Conservation (phyloP, 1,140 invertebrate genomes). For the Xylocopa sonorina region DNA sequence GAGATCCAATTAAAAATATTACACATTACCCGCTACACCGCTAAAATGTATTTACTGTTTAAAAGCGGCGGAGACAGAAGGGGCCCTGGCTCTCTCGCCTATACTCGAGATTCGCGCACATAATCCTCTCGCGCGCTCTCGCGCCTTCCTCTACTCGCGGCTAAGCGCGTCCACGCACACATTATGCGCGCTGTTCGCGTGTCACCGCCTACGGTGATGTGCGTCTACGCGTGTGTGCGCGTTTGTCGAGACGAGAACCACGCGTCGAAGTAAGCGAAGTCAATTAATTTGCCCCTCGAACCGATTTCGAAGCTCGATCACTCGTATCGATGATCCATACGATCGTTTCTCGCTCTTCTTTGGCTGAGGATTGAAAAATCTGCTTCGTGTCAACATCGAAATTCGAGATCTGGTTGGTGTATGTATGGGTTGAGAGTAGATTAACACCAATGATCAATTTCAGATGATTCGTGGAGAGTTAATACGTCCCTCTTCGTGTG, state of each 20-base stretch:
- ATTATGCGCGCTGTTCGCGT: constrained; percentile 25
- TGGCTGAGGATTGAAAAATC: too few relatives aligned
- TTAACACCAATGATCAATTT: not conserved
- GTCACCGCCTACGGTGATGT: constrained; percentile 29
- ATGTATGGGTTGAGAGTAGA: not conserved
- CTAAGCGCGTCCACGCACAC: not conserved
- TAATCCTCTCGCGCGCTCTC: constrained; percentile 15
- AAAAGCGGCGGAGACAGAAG: constrained; percentile 70
- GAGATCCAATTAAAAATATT: constrained; percentile 82
- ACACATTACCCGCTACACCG: constrained; percentile 77
- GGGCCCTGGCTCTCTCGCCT: constrained; percentile 49
- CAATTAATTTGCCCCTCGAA: constrained; percentile 23
- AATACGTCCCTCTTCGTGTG: too few relatives aligned
- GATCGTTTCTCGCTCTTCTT: not conserved
- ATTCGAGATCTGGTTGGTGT: not conserved
- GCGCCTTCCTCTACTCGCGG: constrained; percentile 21
- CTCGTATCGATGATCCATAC: not conserved
- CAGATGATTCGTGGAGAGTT: not conserved
- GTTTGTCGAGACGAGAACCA: not conserved
- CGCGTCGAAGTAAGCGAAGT: not conserved
- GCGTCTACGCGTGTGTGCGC: not conserved
- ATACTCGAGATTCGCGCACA: constrained; percentile 14
- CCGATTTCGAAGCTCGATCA: not conserved
- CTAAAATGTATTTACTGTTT: constrained; percentile 80
- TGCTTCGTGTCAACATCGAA: too few relatives aligned